phyloP scores from a whole-genome alignment of 2,797 vertebrate species.

The Helicolenus hilgendorfi region DNA sequence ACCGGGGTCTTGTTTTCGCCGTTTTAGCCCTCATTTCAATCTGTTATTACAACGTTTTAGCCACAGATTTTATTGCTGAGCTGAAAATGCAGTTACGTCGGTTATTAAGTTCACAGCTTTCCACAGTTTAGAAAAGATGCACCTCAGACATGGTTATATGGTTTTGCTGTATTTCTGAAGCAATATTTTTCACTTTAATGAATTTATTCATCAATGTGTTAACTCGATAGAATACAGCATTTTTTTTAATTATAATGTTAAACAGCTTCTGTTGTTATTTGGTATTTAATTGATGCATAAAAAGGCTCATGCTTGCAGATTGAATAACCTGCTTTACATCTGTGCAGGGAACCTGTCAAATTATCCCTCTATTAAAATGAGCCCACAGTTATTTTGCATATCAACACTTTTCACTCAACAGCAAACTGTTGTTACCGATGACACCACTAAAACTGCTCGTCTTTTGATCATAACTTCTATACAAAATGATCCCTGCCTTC shows the following conservation, averaged over 20 bases:
- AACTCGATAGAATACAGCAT: neutral
- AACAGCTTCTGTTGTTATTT: neutral
- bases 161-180: neutral
- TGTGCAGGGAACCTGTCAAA: conserved; percentile 9
- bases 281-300: neutral
- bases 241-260: neutral
- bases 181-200: neutral
- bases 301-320: conserved; percentile 1
- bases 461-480: conserved; percentile 31
- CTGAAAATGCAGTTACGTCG: neutral
- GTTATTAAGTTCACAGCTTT: neutral
- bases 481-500: conserved; percentile 29
- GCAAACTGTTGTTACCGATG: neutral
- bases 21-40: neutral
- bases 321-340: conserved; percentile 34
- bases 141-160: neutral
- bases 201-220: neutral
- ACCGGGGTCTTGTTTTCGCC: neutral
- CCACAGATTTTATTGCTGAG: neutral
- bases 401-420: conserved; percentile 10
- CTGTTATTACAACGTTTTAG: neutral
- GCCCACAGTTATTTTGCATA: neutral
- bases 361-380: conserved; percentile 17
- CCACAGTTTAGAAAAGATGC: neutral
- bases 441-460: neutral